A percentile compares a stretch with the other conserved stretches of the same genome.
Conservation (phyloP, 2,113 vertebrate genomes). For the Orycteropus afer region DNA sequence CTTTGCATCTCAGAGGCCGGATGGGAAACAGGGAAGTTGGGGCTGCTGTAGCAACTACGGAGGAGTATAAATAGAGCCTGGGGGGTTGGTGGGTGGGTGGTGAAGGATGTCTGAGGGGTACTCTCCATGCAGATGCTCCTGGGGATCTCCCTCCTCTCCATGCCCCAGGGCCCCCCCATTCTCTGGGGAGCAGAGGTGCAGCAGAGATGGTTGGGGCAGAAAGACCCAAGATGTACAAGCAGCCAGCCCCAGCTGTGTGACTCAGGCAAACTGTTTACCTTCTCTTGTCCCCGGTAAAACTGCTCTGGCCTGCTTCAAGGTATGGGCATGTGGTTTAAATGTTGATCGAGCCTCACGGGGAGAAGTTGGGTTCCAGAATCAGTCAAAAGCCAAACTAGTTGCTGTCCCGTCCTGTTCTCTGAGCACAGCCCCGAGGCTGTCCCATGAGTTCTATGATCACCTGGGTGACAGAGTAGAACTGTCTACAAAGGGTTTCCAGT, state of each 20-base stretch:
- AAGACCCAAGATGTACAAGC: background rate
- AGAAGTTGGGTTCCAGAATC: background rate
- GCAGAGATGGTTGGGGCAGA: background rate
- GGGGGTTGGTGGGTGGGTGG: fast-evolving
- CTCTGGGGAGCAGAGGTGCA: background rate
- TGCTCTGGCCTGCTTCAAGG: background rate
- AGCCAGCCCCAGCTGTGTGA: too few relatives aligned
- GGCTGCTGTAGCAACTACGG: background rate
- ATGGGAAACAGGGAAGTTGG: background rate
- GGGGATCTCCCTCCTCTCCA: background rate
- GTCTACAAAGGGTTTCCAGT: background rate
- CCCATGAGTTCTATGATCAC: too few relatives aligned
- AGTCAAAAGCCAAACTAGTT: background rate
- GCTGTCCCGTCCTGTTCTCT: too few relatives aligned
- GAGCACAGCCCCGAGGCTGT: too few relatives aligned
- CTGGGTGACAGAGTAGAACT: background rate
- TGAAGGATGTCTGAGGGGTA: background rate
- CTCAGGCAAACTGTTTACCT: background rate
- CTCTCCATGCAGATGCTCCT: background rate
- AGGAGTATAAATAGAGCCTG: background rate
- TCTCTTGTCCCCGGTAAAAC: background rate
- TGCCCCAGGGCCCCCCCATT: fast-evolving
- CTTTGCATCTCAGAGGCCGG: background rate
- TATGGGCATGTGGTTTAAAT: too few relatives aligned
- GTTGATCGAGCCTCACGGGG: background rate